A percentile compares a stretch with the other conserved stretches of the same genome.
Evolutionary conservation across 2,888 invertebrate species (phyloP).

Genomic region (Parnassius glacialis): DNA sequence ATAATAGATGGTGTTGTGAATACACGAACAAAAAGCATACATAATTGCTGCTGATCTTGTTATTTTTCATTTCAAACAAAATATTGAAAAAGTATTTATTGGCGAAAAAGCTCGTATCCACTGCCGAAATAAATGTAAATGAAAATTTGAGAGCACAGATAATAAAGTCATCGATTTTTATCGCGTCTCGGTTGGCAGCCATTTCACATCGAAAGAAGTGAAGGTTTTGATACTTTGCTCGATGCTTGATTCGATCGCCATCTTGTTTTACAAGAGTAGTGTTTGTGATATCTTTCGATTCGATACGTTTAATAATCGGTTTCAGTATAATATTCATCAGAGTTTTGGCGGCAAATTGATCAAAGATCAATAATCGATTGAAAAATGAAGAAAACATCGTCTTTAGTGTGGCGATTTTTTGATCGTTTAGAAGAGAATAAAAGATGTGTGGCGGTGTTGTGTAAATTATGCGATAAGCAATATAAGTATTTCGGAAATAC

Average conservation of each 20-base stretch:
- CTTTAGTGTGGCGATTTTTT: slow-evolving; percentile 72
- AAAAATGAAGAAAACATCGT: slow-evolving; percentile 67
- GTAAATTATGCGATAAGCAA: slow-evolving; percentile 71
- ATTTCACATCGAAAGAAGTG: slow-evolving; percentile 47
- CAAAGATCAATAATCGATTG: slow-evolving; percentile 44
- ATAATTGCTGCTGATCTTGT: too few relatives aligned
- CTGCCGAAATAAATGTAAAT: too few relatives aligned
- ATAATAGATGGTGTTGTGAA: too few relatives aligned
- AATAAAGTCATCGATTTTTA: slow-evolving; percentile 24
- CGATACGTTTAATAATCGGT: slow-evolving; percentile 61
- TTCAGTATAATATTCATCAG: slow-evolving; percentile 46
- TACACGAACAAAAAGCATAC: too few relatives aligned
- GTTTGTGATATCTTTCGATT: slow-evolving; percentile 58
- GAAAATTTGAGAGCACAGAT: slow-evolving; percentile 14
- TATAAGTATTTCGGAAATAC: slow-evolving; percentile 76
- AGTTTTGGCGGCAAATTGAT: slow-evolving; percentile 55
- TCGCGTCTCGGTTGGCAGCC: slow-evolving; percentile 26
- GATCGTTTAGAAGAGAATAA: slow-evolving; percentile 62
- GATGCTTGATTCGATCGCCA: slow-evolving; percentile 54
- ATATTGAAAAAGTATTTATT: too few relatives aligned
- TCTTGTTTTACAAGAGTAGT: slow-evolving; percentile 39
- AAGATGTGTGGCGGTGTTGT: slow-evolving; percentile 65
- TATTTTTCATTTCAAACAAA: too few relatives aligned
- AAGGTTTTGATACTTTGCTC: slow-evolving; percentile 39
- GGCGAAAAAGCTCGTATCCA: too few relatives aligned